phyloP scores from a whole-genome alignment of 2,797 vertebrate genomes.

The Novumbra hubbsi region DNA sequence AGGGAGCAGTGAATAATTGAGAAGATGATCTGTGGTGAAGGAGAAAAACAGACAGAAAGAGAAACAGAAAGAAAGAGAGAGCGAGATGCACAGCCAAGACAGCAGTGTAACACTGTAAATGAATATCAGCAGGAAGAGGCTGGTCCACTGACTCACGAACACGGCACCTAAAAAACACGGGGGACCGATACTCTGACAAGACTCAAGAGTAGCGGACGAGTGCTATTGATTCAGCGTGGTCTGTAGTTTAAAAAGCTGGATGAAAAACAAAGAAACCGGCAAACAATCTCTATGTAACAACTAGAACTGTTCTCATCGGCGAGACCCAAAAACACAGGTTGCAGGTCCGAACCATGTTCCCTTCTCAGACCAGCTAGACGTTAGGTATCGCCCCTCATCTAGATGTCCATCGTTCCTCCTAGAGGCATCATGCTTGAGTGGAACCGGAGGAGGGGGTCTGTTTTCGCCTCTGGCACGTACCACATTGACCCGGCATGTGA shows the following conservation, averaged over 20 bases:
- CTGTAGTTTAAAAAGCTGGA: too few relatives aligned
- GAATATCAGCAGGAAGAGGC: slow-evolving; percentile 9
- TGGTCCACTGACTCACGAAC: slow-evolving; percentile 7
- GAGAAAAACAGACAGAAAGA: slow-evolving; percentile 6
- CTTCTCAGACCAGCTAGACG: too few relatives aligned
- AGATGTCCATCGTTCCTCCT: too few relatives aligned
- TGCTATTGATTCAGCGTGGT: too few relatives aligned
- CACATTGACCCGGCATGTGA: slow-evolving; percentile 30
- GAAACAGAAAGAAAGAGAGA: neutral
- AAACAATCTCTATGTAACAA: too few relatives aligned
- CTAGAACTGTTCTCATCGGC: too few relatives aligned
- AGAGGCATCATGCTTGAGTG: too few relatives aligned
- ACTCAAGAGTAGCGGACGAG: neutral
- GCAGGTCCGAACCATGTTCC: too few relatives aligned
- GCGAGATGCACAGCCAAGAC: slow-evolving; percentile 15
- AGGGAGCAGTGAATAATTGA: slow-evolving; percentile 6
- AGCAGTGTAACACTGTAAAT: slow-evolving; percentile 8
- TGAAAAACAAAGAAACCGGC: too few relatives aligned
- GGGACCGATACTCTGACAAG: neutral
- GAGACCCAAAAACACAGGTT: too few relatives aligned
- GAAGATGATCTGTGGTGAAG: slow-evolving; percentile 35
- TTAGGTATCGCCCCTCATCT: too few relatives aligned
- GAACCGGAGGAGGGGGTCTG: neutral
- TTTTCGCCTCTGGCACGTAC: slow-evolving; percentile 20
- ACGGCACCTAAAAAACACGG: neutral